A percentile compares a stretch with the other conserved stretches of the same genome.
Evolutionary conservation across 1,140 invertebrate species (phyloP).

Genomic region (Acromyrmex echinatior): DNA sequence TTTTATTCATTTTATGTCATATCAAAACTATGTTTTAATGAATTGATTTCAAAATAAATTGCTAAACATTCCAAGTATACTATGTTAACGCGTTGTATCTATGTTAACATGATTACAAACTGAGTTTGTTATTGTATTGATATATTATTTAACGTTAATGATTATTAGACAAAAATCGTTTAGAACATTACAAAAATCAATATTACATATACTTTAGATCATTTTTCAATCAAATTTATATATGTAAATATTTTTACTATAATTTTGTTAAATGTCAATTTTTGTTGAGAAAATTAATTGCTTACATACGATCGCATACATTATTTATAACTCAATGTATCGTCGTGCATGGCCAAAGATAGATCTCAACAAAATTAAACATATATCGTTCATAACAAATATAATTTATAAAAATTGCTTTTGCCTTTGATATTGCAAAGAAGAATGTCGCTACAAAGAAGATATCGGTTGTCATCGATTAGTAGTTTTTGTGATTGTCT

Average conservation of each 20-base stretch:
- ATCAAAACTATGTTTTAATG: not conserved
- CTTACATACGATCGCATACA: not conserved
- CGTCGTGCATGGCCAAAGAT: conserved; percentile 31
- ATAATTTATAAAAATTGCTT: conserved; percentile 76
- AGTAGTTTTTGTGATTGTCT: conserved; percentile 70
- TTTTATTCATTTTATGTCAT: too few species aligned
- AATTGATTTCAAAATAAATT: too few species aligned
- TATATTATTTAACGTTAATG: not conserved
- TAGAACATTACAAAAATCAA: not conserved
- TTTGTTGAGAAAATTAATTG: conserved; percentile 62
- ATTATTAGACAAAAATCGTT: conserved; percentile 20
- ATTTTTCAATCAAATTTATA: not conserved
- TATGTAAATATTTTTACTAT: not conserved
- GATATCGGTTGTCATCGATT: conserved; percentile 27
- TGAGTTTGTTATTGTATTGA: not conserved
- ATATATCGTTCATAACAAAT: conserved; percentile 81
- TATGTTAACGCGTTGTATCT: not conserved
- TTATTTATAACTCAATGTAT: not conserved
- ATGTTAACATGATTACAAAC: not conserved
- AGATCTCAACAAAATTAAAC: conserved; percentile 81
- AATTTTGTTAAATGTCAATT: conserved; percentile 7
- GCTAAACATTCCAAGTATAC: too few species aligned
- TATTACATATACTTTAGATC: not conserved
- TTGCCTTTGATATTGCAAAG: not conserved
- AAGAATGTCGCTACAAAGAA: not conserved